Conservation (phyloP, 2,888 invertebrate genomes). For the Nebria salina region DNA sequence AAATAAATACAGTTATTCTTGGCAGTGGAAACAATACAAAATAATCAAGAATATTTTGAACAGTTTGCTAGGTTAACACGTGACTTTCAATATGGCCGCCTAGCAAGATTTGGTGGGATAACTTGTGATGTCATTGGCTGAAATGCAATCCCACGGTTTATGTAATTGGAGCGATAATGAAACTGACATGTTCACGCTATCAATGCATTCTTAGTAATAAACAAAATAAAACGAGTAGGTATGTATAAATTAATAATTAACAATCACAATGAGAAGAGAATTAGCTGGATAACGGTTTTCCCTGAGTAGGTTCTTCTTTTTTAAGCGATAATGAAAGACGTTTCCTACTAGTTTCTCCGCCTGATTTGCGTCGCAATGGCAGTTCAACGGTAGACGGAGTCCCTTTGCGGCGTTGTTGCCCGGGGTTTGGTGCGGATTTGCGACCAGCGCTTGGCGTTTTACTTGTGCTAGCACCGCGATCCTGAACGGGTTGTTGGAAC, state of each 20-base stretch:
- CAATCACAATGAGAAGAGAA: conserved; percentile 17
- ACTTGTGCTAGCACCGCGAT: conserved; percentile 38
- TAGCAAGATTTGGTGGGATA: neutral
- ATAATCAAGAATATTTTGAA: neutral
- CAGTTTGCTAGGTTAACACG: neutral
- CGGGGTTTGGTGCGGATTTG: conserved; percentile 56
- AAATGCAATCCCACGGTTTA: neutral
- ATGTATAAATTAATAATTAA: conserved; percentile 16
- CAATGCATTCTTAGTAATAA: neutral
- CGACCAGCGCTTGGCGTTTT: conserved; percentile 54
- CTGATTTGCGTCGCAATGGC: conserved; percentile 61
- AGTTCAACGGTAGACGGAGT: conserved; percentile 57
- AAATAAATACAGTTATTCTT: neutral
- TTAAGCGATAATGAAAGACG: conserved; percentile 63
- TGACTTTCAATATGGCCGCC: neutral
- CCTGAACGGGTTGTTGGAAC: conserved; percentile 57
- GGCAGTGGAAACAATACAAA: neutral
- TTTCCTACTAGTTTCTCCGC: conserved; percentile 57
- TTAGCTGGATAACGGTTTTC: conserved; percentile 47
- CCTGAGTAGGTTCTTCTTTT: conserved; percentile 57
- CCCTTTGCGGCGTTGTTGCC: conserved; percentile 60
- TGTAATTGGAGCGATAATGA: neutral
- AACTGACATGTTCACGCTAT: neutral
- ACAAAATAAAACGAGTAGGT: neutral
- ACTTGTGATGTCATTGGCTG: neutral